Evolutionary conservation across 2,888 invertebrate genomes (phyloP), one percentile per base, ranked within the genome.

Genomic region (Andricus curvator): DNA sequence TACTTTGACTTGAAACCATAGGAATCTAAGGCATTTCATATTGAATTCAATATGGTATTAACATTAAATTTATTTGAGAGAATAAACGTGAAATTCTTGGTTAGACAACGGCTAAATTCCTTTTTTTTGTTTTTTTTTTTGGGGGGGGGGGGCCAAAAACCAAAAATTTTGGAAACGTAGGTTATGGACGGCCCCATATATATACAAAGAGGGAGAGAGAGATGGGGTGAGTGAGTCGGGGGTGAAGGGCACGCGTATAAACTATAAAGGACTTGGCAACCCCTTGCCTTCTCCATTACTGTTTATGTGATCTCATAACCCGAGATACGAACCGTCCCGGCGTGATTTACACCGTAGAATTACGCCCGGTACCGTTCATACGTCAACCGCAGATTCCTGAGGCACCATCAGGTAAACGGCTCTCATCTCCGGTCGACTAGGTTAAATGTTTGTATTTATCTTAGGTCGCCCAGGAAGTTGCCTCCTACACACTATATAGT

Each of bases 271-370:
- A 83, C 76, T 82, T 80, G 78, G 77, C 76, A 78, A 79, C 76
- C 81, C 80, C 77, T 77, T 60, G 67, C 74, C 79, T 77, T 81
- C 81, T 78, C 81, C 79, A 82, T 60, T 25, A 82, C 84, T 85
- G 85, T 86, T 89, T 88, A 88, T 87, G 87, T 85, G 84, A 86
- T 83, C 88, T 88, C 86, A 87, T 88, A 88, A 88, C 85, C 83
- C 80, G 84, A 84, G 87, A 87, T 87, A 87, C 88, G 85, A 86
- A 86, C 84, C 85, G 84, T 82, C 87, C 78, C 85, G 83, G 81
- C 83, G 86, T 90, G 89, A 90, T 90, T 89, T 87, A 88, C 87
- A 87, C 85, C 86, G 81, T 83, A 88, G 87, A 89, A 90, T 89
- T 88, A 88, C 86, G 85, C 85, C 84, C 85, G 80, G 85, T 83